Conservation (phyloP, 2,797 vertebrate genomes). For the Oceanodroma leucorhoa region DNA sequence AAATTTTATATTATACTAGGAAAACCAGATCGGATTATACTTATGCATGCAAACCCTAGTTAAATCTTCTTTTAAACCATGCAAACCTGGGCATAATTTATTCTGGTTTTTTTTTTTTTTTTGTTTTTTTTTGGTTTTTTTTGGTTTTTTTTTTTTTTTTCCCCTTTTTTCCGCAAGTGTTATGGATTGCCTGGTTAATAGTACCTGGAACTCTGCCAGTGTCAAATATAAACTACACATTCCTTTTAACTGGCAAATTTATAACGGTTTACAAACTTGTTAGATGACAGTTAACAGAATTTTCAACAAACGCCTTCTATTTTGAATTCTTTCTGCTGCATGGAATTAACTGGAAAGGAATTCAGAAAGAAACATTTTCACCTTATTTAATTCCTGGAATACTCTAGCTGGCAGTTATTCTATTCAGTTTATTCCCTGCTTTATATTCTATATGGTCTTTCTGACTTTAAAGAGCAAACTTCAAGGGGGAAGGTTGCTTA, state of each 20-base stretch:
- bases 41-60: neutral
- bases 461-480: neutral
- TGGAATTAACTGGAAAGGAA: neutral
- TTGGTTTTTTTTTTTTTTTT: neutral
- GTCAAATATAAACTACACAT: neutral
- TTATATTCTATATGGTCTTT: neutral
- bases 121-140: neutral
- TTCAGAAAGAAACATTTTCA: neutral
- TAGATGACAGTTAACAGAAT: neutral
- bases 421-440: neutral
- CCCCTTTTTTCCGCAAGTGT: neutral
- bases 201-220: neutral
- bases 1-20: neutral
- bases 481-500: neutral
- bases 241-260: conserved; percentile 9
- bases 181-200: neutral
- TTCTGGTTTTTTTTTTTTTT: neutral
- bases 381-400: neutral
- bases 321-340: conserved; percentile 1
- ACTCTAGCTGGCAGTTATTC: neutral
- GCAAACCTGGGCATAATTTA: neutral
- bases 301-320: neutral
- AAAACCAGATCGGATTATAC: neutral
- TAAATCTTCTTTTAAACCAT: neutral
- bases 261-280: neutral